phyloP scores from a whole-genome alignment of 1,140 invertebrate genomes.

The Heliconius melpomene region DNA sequence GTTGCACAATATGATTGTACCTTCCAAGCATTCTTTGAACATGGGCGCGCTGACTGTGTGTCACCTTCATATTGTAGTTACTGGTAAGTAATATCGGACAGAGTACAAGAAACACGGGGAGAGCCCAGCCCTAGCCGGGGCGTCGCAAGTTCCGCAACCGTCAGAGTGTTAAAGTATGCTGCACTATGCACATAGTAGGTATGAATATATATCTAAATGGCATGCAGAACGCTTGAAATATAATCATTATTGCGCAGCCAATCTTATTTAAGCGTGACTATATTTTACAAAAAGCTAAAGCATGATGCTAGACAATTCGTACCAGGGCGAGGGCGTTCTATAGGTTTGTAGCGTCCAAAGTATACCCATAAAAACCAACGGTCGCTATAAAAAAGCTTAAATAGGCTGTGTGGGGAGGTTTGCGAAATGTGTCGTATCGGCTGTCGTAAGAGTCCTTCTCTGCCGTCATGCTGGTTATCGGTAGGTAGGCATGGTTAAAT shows the following conservation, averaged over 20 bases:
- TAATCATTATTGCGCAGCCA: slow-evolving; percentile 81
- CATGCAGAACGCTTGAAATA: slow-evolving; percentile 85
- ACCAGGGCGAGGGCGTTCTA: slow-evolving; percentile 79
- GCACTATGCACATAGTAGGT: slow-evolving; percentile 79
- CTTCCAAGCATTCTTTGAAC: slow-evolving; percentile 79
- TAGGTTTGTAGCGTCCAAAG: slow-evolving; percentile 78
- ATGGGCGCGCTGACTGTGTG: slow-evolving; percentile 72
- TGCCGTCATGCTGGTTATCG: slow-evolving; percentile 64
- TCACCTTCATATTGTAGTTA: slow-evolving; percentile 79
- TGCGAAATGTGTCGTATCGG: slow-evolving; percentile 68
- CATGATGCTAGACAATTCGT: slow-evolving; percentile 80
- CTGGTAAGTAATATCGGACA: slow-evolving; percentile 37
- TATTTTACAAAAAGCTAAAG: slow-evolving; percentile 81
- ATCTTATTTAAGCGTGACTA: slow-evolving; percentile 81
- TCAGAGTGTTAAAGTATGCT: slow-evolving; percentile 74
- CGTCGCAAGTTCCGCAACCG: slow-evolving; percentile 67
- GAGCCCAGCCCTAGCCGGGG: slow-evolving; percentile 35
- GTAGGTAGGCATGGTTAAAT: slow-evolving; percentile 69
- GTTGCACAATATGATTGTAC: slow-evolving; percentile 81
- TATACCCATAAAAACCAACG: slow-evolving; percentile 79
- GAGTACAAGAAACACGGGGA: slow-evolving; percentile 36
- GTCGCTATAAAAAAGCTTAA: slow-evolving; percentile 77
- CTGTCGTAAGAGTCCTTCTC: slow-evolving; percentile 61
- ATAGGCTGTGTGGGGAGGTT: slow-evolving; percentile 72
- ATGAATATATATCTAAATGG: slow-evolving; percentile 81